Evolutionary conservation across 2,888 invertebrate species (phyloP), one percentile per base, ranked within the genome.

Genomic region (Polymixis flavicincta): DNA sequence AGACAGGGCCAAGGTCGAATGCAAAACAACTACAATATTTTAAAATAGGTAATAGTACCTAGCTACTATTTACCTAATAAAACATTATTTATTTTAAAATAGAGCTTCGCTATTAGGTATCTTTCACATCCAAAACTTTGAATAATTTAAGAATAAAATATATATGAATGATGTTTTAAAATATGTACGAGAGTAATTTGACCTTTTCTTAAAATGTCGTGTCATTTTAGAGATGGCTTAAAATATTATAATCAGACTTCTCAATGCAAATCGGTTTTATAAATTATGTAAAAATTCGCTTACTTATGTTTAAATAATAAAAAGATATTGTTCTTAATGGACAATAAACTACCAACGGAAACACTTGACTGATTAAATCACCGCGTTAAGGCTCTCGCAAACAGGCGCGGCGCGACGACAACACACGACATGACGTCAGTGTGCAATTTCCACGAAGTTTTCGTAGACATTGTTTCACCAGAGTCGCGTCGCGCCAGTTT

Each of bases 191-290:
- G 8, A 13, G 14, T 28, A 25, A 59, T 57, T 45, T 78, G 57
- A 78, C 81, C 81, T 78, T 78, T 78, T 55, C 48, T 42, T 9
- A 74, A 67, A 78, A 67, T 80, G 45, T 67, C 42, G 13, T 68
- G 52, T 59, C 28, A 59, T 74, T 78, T 74, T 22, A 63, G 37
- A 57, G n/a, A 50, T 68, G 17, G 1, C 22, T 14, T 28, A 50
- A 61, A 61, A 60, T 73, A 80, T 65, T 72, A 9, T n/a, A 57
- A 78, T 66, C 32, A 45, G 25, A 19, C 61, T 19, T 57, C 45
- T n/a, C 45, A 37, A 80, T 78, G 65, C 42, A 72, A 80, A 78
- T 72, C n/a, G 73, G 9, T 64, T 64, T 5, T 55, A 6, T 45
- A 48, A 19, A 50, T 32, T 79, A 32, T 59, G 6, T 5, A n/a